phyloP scores from a whole-genome alignment of 35 echinoderm and acorn worm species.

The Apostichopus parvimensis region DNA sequence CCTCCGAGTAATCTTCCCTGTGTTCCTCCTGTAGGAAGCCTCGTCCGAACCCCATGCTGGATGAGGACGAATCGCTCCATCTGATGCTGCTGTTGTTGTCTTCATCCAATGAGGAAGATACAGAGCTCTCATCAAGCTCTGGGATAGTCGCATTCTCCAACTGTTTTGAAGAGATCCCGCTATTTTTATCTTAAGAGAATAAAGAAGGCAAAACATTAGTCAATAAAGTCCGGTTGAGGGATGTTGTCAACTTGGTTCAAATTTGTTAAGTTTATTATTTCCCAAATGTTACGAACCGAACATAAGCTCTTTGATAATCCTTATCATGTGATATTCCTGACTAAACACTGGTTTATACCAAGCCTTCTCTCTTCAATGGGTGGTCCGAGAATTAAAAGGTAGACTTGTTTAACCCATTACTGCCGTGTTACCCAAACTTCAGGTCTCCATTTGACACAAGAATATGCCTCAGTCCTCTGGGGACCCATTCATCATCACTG shows the following conservation, averaged over 20 bases:
- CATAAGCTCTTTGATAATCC: too few relatives aligned
- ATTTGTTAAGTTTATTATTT: background rate
- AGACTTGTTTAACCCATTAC: too few relatives aligned
- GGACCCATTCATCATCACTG: too few relatives aligned
- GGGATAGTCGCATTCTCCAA: conserved; percentile 24
- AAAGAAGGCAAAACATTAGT: background rate
- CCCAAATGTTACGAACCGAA: background rate
- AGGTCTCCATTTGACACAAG: too few relatives aligned
- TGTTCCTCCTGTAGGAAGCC: background rate
- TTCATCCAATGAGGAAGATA: background rate
- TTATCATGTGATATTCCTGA: too few relatives aligned
- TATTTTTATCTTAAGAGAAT: background rate
- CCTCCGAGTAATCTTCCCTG: background rate
- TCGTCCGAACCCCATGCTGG: background rate
- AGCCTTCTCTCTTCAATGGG: too few relatives aligned
- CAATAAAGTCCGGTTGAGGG: background rate
- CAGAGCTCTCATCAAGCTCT: conserved; percentile 1
- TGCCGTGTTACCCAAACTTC: too few relatives aligned
- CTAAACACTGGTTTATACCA: too few relatives aligned
- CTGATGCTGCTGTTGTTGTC: background rate
- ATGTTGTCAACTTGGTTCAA: background rate
- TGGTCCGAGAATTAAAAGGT: too few relatives aligned
- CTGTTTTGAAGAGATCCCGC: background rate
- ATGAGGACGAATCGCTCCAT: conserved; percentile 10
- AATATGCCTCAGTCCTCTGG: too few relatives aligned